Evolutionary conservation across 2,797 vertebrate species (phyloP).

Genomic region (Oceanodroma leucorhoa): DNA sequence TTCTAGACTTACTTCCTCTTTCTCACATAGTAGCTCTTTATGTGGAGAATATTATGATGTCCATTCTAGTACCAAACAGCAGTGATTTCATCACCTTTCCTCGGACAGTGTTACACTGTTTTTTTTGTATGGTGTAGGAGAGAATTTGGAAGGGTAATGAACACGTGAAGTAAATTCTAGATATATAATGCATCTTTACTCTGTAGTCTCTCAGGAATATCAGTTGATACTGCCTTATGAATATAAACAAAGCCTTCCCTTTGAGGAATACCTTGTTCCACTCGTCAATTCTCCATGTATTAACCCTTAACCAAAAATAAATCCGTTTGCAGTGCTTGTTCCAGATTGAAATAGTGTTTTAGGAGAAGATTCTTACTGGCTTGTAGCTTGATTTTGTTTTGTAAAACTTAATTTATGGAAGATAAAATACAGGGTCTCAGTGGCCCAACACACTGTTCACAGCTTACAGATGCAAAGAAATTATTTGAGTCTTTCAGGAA

Average conservation of each 20-base stretch:
- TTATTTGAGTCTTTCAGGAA: background rate
- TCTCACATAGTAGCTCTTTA: background rate
- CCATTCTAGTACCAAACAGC: background rate
- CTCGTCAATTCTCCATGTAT: background rate
- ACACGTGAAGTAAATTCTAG: background rate
- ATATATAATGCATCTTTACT: background rate
- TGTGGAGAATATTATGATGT: background rate
- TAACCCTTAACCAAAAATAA: background rate
- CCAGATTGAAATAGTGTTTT: background rate
- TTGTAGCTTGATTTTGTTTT: background rate
- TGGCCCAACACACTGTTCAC: rapidly evolving
- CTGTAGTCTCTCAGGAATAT: background rate
- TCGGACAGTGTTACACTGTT: background rate
- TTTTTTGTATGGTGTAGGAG: background rate
- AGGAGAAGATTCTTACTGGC: background rate
- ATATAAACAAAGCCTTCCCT: background rate
- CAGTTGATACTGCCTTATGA: background rate
- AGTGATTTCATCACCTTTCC: background rate
- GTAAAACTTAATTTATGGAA: background rate
- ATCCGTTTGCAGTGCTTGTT: background rate
- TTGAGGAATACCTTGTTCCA: conserved; percentile 7
- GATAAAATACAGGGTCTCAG: background rate
- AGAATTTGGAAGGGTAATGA: background rate
- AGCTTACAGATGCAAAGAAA: background rate
- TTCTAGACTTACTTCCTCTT: background rate